phyloP scores from a whole-genome alignment of 1,140 invertebrate genomes.

The Magallana angulata region DNA sequence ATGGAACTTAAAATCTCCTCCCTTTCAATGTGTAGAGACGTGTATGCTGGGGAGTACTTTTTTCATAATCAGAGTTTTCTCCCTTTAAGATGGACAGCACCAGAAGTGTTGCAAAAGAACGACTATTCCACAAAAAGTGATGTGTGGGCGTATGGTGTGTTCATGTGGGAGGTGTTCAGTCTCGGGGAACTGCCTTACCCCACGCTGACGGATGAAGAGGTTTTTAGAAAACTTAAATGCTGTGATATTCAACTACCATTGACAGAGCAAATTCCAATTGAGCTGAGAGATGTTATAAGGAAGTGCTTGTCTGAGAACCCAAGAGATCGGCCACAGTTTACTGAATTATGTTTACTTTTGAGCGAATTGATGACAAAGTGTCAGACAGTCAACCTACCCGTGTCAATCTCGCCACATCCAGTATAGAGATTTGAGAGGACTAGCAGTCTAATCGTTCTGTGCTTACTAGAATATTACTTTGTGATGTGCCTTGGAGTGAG shows the following conservation, averaged over 20 bases:
- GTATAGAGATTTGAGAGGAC: neutral
- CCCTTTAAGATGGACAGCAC: conserved; percentile 91
- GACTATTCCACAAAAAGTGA: conserved; percentile 82
- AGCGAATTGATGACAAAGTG: conserved; percentile 43
- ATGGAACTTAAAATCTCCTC: conserved; percentile 91
- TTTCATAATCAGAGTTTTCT: conserved; percentile 82
- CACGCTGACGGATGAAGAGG: conserved; percentile 78
- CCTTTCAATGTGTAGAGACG: conserved; percentile 89
- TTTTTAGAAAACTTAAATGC: conserved; percentile 82
- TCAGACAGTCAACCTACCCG: neutral
- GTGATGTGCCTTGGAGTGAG: conserved; percentile 7
- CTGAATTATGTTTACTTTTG: conserved; percentile 66
- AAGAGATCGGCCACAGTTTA: conserved; percentile 83
- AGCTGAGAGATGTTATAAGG: conserved; percentile 82
- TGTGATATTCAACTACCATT: conserved; percentile 67
- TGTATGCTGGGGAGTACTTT: conserved; percentile 90
- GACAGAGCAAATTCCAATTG: conserved; percentile 76
- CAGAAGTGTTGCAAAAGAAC: conserved; percentile 90
- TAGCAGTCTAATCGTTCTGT: neutral
- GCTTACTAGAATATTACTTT: conserved; percentile 8
- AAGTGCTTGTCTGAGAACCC: conserved; percentile 85
- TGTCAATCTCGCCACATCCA: neutral
- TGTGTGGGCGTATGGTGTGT: conserved; percentile 78
- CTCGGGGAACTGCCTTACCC: conserved; percentile 75
- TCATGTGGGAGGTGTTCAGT: conserved; percentile 78